These are phyloP conservation scores for Candoia aspera DNA, from an alignment of 2,113 vertebrate species.

Conservation along the genomic window DNA sequence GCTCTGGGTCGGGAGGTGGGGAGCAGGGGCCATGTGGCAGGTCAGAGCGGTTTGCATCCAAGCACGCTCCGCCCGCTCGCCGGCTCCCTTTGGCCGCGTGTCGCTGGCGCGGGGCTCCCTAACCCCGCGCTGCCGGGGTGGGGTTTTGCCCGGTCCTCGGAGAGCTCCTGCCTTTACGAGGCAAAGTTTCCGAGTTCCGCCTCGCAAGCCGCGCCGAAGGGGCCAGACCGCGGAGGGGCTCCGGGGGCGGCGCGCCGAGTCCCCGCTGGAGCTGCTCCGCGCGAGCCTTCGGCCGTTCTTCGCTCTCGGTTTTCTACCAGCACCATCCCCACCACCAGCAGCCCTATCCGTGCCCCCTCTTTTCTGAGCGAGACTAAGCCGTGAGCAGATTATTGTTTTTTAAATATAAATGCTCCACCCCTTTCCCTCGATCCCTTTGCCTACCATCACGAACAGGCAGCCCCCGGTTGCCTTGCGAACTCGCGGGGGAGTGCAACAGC, in stretches of 20 bases:
- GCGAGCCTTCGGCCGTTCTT: background rate
- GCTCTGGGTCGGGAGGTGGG: background rate
- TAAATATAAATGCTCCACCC: background rate
- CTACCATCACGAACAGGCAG: background rate
- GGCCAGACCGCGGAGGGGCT: background rate
- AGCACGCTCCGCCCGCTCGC: background rate
- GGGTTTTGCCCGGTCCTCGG: background rate
- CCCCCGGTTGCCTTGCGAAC: background rate
- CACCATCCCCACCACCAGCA: background rate
- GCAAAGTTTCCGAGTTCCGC: slow-evolving; percentile 36
- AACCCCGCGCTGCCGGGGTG: background rate
- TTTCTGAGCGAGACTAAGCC: background rate
- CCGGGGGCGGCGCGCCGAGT: background rate
- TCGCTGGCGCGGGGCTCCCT: background rate
- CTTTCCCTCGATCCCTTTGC: background rate
- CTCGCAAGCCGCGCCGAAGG: slow-evolving; percentile 7
- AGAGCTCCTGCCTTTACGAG: background rate
- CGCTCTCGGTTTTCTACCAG: background rate
- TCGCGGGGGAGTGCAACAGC: background rate
- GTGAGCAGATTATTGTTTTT: background rate
- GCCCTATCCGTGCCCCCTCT: background rate
- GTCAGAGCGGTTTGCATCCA: background rate
- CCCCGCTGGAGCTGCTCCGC: background rate
- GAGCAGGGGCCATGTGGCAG: background rate
- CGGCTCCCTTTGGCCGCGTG: background rate